Evolutionary conservation across 2,113 vertebrate species (phyloP), one percentile per base, ranked within the genome.

Genomic region (Nanorana parkeri): DNA sequence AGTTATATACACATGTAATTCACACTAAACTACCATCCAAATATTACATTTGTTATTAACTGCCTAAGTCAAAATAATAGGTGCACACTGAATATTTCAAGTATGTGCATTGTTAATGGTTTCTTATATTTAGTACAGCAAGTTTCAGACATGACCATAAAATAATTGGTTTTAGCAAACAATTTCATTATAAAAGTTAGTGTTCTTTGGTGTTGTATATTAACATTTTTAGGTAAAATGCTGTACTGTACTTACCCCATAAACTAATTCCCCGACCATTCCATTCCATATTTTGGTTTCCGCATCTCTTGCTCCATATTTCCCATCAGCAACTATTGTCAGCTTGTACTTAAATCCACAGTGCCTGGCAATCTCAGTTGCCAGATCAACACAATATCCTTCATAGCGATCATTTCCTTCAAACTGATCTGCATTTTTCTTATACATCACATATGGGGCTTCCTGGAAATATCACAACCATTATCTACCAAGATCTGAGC

Each of bases 211-310:
- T 13, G 5, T 47, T 47, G 10, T 6, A 13, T 10, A 47, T 47
- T 47, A 47, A 13, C 8, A 47, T 47, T 11, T 10, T 47, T 47
- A 6, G 13, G 13, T 13, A 47, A 47, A 8, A 47, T 13, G 10
- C 6, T 61, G 58, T 19, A 61, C 19, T 78, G 29, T 85, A 90
- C 96, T 97, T 94, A 99, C 98, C 94, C 97, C 97, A 85, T 99
- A 99, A 17, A 99, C 98, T 84, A 99, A 90, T 87, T 99, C 98
- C 93, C 98, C 98, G 86, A 99, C 98, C 98, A 99, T 99, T 83
- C 98, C 98, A 79, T 99, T 99, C 98, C 97, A 99, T 91, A 99
- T 99, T 93, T 99, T 99, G 60, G 98, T 99, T 88, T 99, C 97
- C 77, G 96, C 96, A 88, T 99, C 98, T 93, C 98, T 94, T 56